A percentile compares a stretch with the other conserved stretches of the same genome.
Evolutionary conservation across 2,888 invertebrate genomes (phyloP).

Genomic region (Lepidochrysops patricia): DNA sequence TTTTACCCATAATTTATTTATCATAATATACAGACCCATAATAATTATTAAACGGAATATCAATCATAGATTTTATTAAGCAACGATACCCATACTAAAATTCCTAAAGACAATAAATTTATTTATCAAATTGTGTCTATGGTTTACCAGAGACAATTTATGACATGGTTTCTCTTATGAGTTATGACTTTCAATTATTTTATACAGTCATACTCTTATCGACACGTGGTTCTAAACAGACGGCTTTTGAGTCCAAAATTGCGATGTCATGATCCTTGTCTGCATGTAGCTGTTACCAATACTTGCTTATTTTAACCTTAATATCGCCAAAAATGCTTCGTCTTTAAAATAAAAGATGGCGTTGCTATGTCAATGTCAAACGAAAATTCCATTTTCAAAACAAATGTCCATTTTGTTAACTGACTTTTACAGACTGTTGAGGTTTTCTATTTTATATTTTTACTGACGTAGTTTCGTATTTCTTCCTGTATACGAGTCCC

Average conservation of each 20-base stretch:
- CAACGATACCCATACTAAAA: conserved; percentile 10
- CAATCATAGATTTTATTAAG: conserved; percentile 1
- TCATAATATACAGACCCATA: neutral
- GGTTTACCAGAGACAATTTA: neutral
- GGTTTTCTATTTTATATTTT: conserved; percentile 4
- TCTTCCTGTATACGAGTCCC: conserved; percentile 8
- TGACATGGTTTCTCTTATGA: neutral
- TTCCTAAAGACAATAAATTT: conserved; percentile 12
- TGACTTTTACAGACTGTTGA: neutral
- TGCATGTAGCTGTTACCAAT: neutral
- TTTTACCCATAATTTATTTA: neutral
- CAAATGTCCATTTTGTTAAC: neutral
- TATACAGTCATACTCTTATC: neutral
- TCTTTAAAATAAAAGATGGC: neutral
- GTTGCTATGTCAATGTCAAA: neutral
- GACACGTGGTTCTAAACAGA: too few species aligned
- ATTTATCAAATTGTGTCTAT: neutral
- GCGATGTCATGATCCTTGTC: too few species aligned
- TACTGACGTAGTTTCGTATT: neutral
- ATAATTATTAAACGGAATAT: too few species aligned
- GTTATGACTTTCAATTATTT: neutral
- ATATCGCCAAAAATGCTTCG: neutral
- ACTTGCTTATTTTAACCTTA: neutral
- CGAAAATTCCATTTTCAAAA: neutral
- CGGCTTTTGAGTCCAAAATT: too few species aligned